Conservation (phyloP, 1,140 invertebrate genomes). For the Hyposmocoma kahamanoa region DNA sequence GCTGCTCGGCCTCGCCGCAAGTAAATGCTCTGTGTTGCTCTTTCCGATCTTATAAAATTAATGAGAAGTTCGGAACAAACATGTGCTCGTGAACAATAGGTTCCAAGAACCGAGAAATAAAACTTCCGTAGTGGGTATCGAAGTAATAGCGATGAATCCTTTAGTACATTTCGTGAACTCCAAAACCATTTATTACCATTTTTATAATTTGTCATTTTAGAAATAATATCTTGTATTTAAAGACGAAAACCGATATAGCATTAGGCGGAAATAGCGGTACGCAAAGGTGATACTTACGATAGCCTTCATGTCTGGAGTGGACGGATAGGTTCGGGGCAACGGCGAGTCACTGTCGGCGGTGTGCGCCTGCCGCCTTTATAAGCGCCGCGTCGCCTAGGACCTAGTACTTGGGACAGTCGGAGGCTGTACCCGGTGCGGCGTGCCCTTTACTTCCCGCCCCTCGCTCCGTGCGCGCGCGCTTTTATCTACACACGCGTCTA, state of each 20-base stretch:
- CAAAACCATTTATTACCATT: background rate
- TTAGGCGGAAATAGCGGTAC: no score
- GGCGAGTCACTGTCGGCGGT: background rate
- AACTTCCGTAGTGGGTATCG: background rate
- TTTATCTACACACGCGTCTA: no score
- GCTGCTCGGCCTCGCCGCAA: constrained; percentile 9
- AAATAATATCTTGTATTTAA: background rate
- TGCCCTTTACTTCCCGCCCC: no score
- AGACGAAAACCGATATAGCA: background rate
- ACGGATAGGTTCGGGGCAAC: background rate
- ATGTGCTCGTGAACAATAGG: no score
- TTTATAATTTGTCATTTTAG: background rate
- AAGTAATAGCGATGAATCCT: background rate
- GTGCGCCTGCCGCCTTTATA: background rate
- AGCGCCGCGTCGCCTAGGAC: background rate
- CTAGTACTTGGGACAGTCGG: no score
- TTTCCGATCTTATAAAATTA: no score
- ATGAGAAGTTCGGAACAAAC: no score
- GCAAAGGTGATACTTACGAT: constrained; percentile 9
- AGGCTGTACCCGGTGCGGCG: no score
- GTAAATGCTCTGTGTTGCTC: no score
- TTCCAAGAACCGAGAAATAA: no score
- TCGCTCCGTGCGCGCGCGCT: no score
- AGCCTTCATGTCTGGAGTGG: constrained; percentile 8
- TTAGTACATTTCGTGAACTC: background rate